Evolutionary conservation across 2,888 invertebrate species (phyloP).

Genomic region (Pristionchus exspectatus): DNA sequence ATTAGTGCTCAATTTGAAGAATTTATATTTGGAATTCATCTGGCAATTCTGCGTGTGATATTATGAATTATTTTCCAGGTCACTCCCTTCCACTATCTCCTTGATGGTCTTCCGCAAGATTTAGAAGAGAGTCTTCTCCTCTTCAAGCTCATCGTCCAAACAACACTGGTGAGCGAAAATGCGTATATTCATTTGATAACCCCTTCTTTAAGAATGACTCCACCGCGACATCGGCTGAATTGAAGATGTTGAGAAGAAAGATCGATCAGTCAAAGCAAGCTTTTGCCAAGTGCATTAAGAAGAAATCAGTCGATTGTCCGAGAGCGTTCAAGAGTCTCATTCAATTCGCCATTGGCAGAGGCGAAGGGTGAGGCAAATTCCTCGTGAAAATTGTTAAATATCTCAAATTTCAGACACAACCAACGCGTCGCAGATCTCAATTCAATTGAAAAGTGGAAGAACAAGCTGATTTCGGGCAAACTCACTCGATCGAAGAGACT

Average conservation of each 20-base stretch:
- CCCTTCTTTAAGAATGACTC: not conserved
- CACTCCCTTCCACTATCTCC: conserved; percentile 12
- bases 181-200: not conserved
- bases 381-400: not conserved
- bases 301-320: not conserved
- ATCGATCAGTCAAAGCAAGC: not conserved
- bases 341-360: not conserved
- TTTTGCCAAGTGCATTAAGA: not conserved
- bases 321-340: conserved; percentile 14
- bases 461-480: not conserved
- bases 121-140: not conserved
- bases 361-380: conserved; percentile 13
- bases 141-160: not conserved
- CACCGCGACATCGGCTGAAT: not conserved
- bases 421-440: not conserved
- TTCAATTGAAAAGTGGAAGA: not conserved
- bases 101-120: not conserved
- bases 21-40: too few species aligned
- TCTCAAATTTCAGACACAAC: not conserved
- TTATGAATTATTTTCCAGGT: not conserved
- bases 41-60: not conserved
- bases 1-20: too few species aligned
- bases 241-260: conserved; percentile 1
- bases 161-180: not conserved
- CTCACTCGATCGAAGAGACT: not conserved